Conservation (phyloP, 2,113 vertebrate species). For the Bungarus multicinctus region DNA sequence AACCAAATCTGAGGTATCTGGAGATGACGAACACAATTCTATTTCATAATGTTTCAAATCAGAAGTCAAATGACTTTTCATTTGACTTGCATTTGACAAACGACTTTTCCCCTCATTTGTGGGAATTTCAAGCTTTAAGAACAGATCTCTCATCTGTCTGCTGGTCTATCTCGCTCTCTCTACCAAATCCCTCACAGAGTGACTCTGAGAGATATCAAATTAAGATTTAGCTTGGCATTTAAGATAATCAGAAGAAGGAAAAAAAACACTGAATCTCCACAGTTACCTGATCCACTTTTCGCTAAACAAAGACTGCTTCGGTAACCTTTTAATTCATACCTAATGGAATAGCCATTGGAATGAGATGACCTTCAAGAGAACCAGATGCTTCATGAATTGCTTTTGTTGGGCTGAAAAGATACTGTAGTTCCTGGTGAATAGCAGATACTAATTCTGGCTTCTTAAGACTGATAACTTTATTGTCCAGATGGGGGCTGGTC, state of each 20-base stretch:
- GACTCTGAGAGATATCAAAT: background rate
- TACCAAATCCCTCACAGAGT: background rate
- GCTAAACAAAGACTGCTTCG: rapidly evolving
- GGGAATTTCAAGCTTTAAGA: background rate
- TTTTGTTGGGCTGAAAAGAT: constrained; percentile 69
- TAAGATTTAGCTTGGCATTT: background rate
- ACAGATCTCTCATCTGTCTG: background rate
- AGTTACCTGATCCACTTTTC: rapidly evolving
- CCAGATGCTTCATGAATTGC: constrained; percentile 46
- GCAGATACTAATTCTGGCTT: constrained; percentile 16
- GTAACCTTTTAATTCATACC: constrained; percentile 69
- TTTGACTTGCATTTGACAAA: no score
- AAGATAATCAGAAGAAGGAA: rapidly evolving
- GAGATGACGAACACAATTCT: background rate
- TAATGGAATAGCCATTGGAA: constrained; percentile 85
- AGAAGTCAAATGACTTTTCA: no score
- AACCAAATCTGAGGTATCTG: background rate
- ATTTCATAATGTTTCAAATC: background rate
- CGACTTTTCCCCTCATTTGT: background rate
- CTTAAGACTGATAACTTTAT: constrained; percentile 28
- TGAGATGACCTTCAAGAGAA: constrained; percentile 71
- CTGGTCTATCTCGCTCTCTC: background rate
- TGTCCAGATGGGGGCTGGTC: constrained; percentile 62
- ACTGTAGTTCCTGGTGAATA: constrained; percentile 54
- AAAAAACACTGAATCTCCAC: background rate